These are phyloP conservation scores for Columba janthina DNA, from an alignment of 2,113 vertebrate species.

Conservation along the genomic window DNA sequence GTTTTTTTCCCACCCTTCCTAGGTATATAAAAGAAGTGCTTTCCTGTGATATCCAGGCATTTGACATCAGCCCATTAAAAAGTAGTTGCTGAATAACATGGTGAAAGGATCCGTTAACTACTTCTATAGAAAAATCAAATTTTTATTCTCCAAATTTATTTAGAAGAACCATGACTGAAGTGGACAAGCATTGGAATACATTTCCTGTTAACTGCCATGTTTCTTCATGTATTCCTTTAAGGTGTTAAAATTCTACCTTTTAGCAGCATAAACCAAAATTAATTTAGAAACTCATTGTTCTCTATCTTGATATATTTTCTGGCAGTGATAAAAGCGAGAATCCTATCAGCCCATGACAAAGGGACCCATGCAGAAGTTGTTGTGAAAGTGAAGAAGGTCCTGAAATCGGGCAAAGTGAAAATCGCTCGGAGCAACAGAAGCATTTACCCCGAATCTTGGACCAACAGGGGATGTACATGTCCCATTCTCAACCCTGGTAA, in stretches of 20 bases:
- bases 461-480: conserved; percentile 88
- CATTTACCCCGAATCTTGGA: conserved; percentile 89
- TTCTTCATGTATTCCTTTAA: not conserved
- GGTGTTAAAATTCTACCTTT: not conserved
- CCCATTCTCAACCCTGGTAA: conserved; percentile 90
- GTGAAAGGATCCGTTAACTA: not conserved
- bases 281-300: not conserved
- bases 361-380: conserved; percentile 88
- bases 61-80: not conserved
- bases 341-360: conserved; percentile 90
- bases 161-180: not conserved
- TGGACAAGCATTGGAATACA: not conserved
- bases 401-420: conserved; percentile 77
- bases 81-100: not conserved
- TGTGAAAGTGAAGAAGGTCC: conserved; percentile 86
- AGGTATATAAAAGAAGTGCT: not conserved
- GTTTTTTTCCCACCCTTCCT: not conserved
- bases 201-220: not conserved
- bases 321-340: conserved; percentile 87
- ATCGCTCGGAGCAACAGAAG: conserved; percentile 78
- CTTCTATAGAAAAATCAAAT: not conserved
- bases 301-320: not conserved
- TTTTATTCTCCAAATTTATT: not conserved
- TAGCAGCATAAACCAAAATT: not conserved
- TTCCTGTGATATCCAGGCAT: not conserved